These are phyloP conservation scores for Trichopria drosophilae DNA, from an alignment of 2,888 invertebrate species.

Conservation along the genomic window DNA sequence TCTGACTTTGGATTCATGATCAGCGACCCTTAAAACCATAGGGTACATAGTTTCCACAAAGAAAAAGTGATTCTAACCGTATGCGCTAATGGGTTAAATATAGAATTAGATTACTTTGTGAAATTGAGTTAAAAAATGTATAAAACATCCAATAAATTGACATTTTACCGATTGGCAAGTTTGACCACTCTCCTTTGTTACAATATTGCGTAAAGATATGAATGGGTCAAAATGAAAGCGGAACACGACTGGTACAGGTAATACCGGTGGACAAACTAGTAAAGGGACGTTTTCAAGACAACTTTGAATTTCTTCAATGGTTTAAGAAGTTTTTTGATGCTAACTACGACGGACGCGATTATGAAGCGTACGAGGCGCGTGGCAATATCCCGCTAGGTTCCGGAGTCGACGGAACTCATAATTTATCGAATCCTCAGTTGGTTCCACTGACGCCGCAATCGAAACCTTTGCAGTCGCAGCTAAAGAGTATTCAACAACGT, in stretches of 20 bases:
- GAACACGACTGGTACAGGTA: conserved; percentile 70
- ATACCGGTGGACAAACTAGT: conserved; percentile 99
- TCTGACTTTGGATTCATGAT: too few relatives aligned
- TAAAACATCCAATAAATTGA: too few relatives aligned
- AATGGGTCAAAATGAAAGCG: conserved; percentile 39
- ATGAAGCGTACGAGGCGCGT: conserved; percentile 88
- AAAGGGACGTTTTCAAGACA: conserved; percentile 99
- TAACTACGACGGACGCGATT: conserved; percentile 97
- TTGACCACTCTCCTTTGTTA: too few relatives aligned
- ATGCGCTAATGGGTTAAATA: too few relatives aligned
- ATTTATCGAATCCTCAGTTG: conserved; percentile 56
- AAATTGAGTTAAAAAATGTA: too few relatives aligned
- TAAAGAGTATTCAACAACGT: conserved; percentile 53
- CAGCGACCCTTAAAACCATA: too few relatives aligned
- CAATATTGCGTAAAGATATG: too few relatives aligned
- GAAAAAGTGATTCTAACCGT: too few relatives aligned
- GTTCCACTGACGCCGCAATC: conserved; percentile 59
- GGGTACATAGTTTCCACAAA: too few relatives aligned
- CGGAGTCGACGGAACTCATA: conserved; percentile 62
- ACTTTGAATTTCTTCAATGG: conserved; percentile 99
- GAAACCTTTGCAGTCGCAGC: conserved; percentile 49
- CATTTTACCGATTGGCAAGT: too few relatives aligned
- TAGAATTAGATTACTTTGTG: too few relatives aligned
- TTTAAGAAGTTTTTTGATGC: conserved; percentile 99
- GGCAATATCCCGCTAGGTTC: conserved; percentile 81